Percentiles rank a stretch among this genome's conserved stretches.
Evolutionary conservation across 2,888 invertebrate species (phyloP).

Genomic region (Iselma pallidipennis): DNA sequence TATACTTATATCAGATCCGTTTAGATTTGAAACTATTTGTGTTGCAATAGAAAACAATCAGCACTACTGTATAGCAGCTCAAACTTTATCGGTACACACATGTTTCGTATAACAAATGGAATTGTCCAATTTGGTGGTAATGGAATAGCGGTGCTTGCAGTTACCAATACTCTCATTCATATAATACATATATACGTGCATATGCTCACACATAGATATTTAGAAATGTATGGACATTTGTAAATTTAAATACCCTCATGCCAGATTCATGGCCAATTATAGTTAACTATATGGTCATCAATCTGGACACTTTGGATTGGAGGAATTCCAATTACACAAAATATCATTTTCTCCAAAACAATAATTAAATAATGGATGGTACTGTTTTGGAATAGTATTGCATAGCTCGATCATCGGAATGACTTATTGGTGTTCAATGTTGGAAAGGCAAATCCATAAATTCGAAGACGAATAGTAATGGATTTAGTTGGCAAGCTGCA

Average conservation of each 20-base stretch:
- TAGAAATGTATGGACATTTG: too few relatives aligned
- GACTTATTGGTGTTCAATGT: too few relatives aligned
- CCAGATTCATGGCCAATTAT: not conserved
- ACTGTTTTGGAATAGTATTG: not conserved
- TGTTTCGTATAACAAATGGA: slow-evolving; percentile 9
- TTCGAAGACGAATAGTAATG: too few relatives aligned
- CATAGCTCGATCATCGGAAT: too few relatives aligned
- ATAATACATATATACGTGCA: not conserved
- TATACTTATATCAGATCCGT: not conserved
- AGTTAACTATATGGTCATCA: not conserved
- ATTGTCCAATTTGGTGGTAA: slow-evolving; percentile 14
- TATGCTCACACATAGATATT: not conserved
- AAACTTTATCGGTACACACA: not conserved
- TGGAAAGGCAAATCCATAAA: too few relatives aligned
- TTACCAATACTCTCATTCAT: not conserved
- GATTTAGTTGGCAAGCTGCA: not conserved
- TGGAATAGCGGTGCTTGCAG: not conserved
- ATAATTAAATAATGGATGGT: not conserved
- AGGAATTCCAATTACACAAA: not conserved
- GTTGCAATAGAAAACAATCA: not conserved
- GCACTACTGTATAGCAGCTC: not conserved
- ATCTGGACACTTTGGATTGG: not conserved
- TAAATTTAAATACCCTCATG: not conserved
- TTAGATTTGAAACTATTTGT: not conserved
- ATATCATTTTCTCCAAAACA: not conserved